Evolutionary conservation across 2,888 invertebrate species (phyloP), one percentile per base, ranked within the genome.

Genomic region (Drosophila paucipuncta): DNA sequence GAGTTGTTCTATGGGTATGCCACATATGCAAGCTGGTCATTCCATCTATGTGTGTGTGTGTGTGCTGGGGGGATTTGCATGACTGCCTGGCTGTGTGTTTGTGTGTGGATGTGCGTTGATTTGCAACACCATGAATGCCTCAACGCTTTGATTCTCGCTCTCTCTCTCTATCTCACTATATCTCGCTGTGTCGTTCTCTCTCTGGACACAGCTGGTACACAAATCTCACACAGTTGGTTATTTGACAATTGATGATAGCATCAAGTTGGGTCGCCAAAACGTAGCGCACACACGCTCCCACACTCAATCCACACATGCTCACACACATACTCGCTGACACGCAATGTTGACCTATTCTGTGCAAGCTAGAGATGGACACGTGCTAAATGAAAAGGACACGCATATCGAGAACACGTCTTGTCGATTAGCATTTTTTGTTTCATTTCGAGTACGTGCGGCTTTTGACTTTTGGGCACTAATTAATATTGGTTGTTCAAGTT

Each of bases 221-320:
- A 88, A 89, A 89, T 88, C 88, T 86, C 87, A 80, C 86, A 82
- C 87, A 87, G 87, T 87, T 89, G 89, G 89, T 87, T 90, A 90
- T 87, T 87, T 87, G 87, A 87, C 90, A 87, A 90, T 87, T 87
- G 90, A 87, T 87, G 87, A 86, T 87, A 82, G 87, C 90, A 90
- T 87, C 86, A 85, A 89, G 80, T 88, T 82, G 90, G 88, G 80
- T 88, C 82, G 76, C 85, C 88, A 75, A 85, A 85, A 82, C 69
- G 76, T 31, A 64, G 57, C 66, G 49, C 73, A 62, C 65, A 70
- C 70, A 58, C n/a, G 30, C 41, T 50, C 47, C 58, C 52, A 59
- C 61, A 62, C 50, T 35, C 59, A 50, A 53, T 54, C 59, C 49
- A 72, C 65, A 16, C n/a, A 59, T n/a, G 9, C n/a, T 4, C 13